A percentile compares a stretch with the other conserved stretches of the same genome.
Evolutionary conservation across 2,113 vertebrate species (phyloP).

Genomic region (Azemiops feae): DNA sequence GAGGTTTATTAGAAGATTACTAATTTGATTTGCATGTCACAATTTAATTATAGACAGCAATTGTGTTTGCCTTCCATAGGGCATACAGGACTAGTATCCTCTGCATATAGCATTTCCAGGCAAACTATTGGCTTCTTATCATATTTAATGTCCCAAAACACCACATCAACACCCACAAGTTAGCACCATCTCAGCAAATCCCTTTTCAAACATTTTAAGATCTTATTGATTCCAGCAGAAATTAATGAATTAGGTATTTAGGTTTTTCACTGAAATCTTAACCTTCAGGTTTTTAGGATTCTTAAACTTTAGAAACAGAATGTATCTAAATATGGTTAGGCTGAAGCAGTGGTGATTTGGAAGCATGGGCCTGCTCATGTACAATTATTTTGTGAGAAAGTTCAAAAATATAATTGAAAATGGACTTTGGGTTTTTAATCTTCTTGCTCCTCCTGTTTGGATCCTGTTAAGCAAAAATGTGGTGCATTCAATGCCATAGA

Average conservation of each 20-base stretch:
- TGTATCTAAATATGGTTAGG: background rate
- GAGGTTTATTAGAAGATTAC: background rate
- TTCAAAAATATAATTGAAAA: constrained; percentile 31
- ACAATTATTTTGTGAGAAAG: constrained; percentile 43
- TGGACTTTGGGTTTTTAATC: constrained; percentile 43
- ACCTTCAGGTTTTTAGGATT: constrained; percentile 2
- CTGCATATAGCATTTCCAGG: background rate
- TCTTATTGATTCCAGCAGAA: background rate
- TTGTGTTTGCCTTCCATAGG: background rate
- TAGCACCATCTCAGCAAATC: too few relatives aligned
- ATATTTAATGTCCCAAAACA: background rate
- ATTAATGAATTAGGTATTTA: background rate
- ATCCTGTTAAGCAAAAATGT: background rate
- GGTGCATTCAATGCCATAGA: constrained; percentile 25
- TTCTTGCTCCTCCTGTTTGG: constrained; percentile 36
- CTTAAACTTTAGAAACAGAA: background rate
- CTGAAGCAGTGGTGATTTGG: constrained; percentile 14
- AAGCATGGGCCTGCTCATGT: constrained; percentile 11
- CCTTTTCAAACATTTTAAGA: background rate
- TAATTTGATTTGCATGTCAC: background rate
- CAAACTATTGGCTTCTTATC: background rate
- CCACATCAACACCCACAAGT: background rate
- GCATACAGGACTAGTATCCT: background rate
- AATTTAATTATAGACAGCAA: background rate
- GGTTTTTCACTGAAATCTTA: background rate